Base-by-base conservation (phyloP, 2,113 vertebrate species). In the Eulemur macaco region DNA sequence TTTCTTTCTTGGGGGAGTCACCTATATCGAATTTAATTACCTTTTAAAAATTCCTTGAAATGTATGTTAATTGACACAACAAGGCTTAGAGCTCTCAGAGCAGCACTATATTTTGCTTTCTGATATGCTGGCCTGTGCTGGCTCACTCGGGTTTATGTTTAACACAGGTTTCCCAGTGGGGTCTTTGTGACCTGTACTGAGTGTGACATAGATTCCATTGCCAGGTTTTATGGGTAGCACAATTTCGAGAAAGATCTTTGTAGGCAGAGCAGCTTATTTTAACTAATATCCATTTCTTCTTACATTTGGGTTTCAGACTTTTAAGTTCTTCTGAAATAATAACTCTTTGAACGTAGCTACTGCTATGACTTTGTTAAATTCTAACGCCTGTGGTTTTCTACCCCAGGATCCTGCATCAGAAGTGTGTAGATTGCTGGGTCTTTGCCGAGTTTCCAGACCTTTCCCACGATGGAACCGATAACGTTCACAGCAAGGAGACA, bases 391-490 rank as follows among this genome's bases (percentile, higher is more conserved):
- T 98, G 97, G 97, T 50, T 76, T 97, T 98, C 95, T 94, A 88
- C 77, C 68, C 87, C 89, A 99, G 99, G 98, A 84, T 66, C 95
- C 93, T 91, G 56, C 58, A 15, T 52, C 89, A n/a, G 89, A 93
- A 96, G 78, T 60, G 71, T 52, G 42, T n/a, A 96, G 94, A 96
- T 76, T 64, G 74, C 82, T 89, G 25, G 20, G 34, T 93, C 73
- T 96, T 81, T 86, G 27, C 73, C 66, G 29, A 7, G 54, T 97
- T 31, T 58, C 60, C 87, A 80, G 96, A 95, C 78, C 42, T 86
- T 89, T 94, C 42, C 52, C 56, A 97, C 94, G 93, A 99, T 99
- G 99, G 98, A 99, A 81, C 98, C 98, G 0, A 98, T 99, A 96
- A 98, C 98, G 0, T 99, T 99, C 97, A 99, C 95, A 29, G 98